Evolutionary conservation across 2,797 vertebrate species (phyloP).

Genomic region (Peromyscus attwateri): DNA sequence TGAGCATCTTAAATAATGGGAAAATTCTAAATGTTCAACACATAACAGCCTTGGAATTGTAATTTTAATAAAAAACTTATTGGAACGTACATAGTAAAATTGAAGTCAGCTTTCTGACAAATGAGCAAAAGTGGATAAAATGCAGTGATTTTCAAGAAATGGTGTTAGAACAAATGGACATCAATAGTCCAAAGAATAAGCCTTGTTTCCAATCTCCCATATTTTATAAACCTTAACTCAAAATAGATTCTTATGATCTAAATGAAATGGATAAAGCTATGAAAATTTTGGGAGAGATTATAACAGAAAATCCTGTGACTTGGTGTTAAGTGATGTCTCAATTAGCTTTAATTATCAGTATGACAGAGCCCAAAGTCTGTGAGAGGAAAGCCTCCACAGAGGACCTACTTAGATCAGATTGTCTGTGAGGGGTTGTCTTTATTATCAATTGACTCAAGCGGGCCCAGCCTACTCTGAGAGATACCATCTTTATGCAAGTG

Average conservation of each 20-base stretch:
- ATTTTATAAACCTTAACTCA: slow-evolving; percentile 18
- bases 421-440: background rate
- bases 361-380: background rate
- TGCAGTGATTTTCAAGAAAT: background rate
- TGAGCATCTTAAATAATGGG: slow-evolving; percentile 42
- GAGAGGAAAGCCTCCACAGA: background rate
- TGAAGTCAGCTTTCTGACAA: slow-evolving; percentile 43
- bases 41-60: background rate
- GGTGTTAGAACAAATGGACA: background rate
- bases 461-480: background rate
- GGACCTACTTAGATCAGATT: background rate
- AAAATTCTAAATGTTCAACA: background rate
- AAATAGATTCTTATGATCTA: slow-evolving; percentile 35
- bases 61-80: slow-evolving; percentile 52
- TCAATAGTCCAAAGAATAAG: background rate
- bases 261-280: slow-evolving; percentile 19
- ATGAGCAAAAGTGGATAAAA: background rate
- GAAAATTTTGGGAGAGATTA: slow-evolving; percentile 2
- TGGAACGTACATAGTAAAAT: slow-evolving; percentile 4
- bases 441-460: background rate
- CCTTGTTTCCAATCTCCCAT: background rate
- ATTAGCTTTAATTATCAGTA: background rate
- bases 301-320: slow-evolving; percentile 37
- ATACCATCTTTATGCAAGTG: background rate
- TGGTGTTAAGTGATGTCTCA: background rate